phyloP scores from a whole-genome alignment of 1,140 invertebrate species.

The Neodiprion pinetum region DNA sequence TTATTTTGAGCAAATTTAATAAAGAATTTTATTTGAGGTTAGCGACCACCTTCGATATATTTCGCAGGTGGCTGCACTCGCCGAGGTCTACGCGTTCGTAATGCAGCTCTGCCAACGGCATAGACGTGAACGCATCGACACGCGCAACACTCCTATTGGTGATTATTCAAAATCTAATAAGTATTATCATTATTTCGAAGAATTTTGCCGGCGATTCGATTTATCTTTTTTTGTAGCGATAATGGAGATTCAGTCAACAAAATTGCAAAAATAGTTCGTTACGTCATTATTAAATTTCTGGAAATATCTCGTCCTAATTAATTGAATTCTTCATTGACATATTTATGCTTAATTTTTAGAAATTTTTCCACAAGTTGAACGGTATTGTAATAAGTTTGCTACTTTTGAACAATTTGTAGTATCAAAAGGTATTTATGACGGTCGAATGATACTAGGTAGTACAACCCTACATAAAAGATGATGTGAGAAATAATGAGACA shows the following conservation, averaged over 20 bases:
- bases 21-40: background rate
- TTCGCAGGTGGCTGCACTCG: slow-evolving; percentile 6
- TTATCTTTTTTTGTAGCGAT: too few relatives aligned
- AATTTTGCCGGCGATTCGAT: background rate
- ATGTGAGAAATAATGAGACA: background rate
- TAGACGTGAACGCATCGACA: background rate
- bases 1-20: background rate
- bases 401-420: too few relatives aligned
- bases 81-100: background rate
- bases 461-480: too few relatives aligned
- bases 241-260: too few relatives aligned
- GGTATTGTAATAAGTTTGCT: too few relatives aligned
- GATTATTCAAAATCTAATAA: background rate
- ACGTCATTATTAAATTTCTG: too few relatives aligned
- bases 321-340: too few relatives aligned
- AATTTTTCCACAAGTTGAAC: too few relatives aligned
- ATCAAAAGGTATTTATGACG: background rate
- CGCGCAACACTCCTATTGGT: background rate
- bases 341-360: too few relatives aligned
- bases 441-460: background rate
- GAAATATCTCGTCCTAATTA: too few relatives aligned
- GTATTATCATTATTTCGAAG: background rate
- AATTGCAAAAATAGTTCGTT: too few relatives aligned
- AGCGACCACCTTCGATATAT: slow-evolving; percentile 5
- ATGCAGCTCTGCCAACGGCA: background rate